phyloP scores from a whole-genome alignment of 2,888 invertebrate genomes.

The Lasiommata megera region DNA sequence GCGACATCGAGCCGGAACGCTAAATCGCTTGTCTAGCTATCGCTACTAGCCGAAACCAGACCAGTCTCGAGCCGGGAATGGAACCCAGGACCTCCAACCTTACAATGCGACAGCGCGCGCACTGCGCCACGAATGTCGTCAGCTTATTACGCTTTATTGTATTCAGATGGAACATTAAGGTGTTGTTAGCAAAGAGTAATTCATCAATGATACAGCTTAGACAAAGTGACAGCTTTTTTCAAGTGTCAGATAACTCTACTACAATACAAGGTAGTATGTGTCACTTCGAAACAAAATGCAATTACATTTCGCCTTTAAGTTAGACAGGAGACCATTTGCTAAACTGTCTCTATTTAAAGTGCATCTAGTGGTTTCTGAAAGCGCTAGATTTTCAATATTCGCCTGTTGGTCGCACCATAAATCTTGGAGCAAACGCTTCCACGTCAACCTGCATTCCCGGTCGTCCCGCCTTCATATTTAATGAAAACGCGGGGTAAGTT shows the following conservation, averaged over 20 bases:
- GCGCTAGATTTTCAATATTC: slow-evolving; percentile 72
- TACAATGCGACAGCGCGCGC: too few relatives aligned
- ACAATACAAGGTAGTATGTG: not conserved
- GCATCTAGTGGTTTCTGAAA: slow-evolving; percentile 63
- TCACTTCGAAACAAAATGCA: slow-evolving; percentile 7
- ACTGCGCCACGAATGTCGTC: too few relatives aligned
- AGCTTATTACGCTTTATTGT: too few relatives aligned
- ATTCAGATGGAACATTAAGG: too few relatives aligned
- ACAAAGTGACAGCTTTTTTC: too few relatives aligned
- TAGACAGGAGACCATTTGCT: slow-evolving; percentile 41
- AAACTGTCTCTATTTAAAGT: slow-evolving; percentile 53
- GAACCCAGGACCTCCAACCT: too few relatives aligned
- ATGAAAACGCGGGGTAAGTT: slow-evolving; percentile 68
- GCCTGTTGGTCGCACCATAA: slow-evolving; percentile 75
- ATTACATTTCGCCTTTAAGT: slow-evolving; percentile 11
- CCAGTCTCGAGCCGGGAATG: too few relatives aligned
- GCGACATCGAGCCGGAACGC: too few relatives aligned
- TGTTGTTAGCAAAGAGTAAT: too few relatives aligned
- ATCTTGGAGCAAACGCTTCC: slow-evolving; percentile 61
- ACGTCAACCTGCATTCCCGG: slow-evolving; percentile 69
- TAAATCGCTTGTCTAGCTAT: too few relatives aligned
- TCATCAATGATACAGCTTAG: too few relatives aligned
- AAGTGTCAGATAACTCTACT: not conserved
- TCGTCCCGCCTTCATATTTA: slow-evolving; percentile 66
- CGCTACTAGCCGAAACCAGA: too few relatives aligned